These are phyloP conservation scores for Cerastis leucographa DNA, from an alignment of 2,888 invertebrate genomes.

Conservation along the genomic window DNA sequence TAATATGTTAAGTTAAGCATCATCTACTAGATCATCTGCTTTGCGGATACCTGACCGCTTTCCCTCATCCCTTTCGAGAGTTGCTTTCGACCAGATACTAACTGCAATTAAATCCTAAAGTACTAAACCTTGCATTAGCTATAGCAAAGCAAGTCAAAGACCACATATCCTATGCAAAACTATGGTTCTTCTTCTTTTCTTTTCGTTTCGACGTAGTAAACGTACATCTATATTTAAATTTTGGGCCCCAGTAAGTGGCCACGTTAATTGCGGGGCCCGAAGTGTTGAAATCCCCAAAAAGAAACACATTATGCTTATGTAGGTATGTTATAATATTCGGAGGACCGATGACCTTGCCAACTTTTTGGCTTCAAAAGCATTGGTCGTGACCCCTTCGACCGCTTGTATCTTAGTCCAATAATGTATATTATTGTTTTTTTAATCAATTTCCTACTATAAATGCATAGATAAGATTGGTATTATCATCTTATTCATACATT, in stretches of 20 bases:
- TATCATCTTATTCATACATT: slow-evolving; percentile 34
- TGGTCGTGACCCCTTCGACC: slow-evolving; percentile 5
- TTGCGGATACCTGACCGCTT: slow-evolving; percentile 10
- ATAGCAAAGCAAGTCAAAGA: neutral
- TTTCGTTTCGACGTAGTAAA: neutral
- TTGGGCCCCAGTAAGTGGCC: neutral
- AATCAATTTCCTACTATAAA: slow-evolving; percentile 33
- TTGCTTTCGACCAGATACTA: neutral
- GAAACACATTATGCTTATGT: neutral
- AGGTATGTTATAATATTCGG: neutral
- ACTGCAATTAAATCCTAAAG: neutral
- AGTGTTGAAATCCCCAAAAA: neutral
- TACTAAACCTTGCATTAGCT: neutral
- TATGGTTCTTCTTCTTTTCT: neutral
- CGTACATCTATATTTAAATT: neutral
- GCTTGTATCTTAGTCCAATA: neutral
- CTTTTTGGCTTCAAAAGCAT: neutral
- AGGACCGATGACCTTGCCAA: neutral
- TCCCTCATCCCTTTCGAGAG: neutral
- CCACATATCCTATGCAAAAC: neutral
- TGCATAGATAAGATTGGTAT: slow-evolving; percentile 42
- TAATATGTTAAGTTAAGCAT: neutral
- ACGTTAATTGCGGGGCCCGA: neutral
- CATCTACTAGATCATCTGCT: neutral
- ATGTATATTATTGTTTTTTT: slow-evolving; percentile 27